Evolutionary conservation across 2,888 invertebrate genomes (phyloP).

Genomic region (Cantharis rufa): DNA sequence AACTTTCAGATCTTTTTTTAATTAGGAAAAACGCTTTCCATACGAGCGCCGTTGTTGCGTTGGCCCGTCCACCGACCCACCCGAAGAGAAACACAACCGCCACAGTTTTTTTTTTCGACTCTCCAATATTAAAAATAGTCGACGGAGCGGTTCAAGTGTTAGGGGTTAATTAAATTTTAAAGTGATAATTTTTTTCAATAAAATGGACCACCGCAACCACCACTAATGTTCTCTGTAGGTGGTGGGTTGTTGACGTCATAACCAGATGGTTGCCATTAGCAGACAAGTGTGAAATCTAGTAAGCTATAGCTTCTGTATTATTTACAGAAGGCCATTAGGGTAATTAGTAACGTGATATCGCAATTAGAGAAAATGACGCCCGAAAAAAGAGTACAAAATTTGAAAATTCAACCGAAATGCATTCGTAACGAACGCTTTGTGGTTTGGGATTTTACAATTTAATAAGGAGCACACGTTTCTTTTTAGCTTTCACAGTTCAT

Average conservation of each 20-base stretch:
- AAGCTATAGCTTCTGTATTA: constrained; percentile 34
- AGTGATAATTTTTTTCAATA: not conserved
- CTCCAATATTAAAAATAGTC: not conserved
- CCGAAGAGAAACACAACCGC: not conserved
- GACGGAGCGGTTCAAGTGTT: not conserved
- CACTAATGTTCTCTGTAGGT: constrained; percentile 35
- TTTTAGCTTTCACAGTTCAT: constrained; percentile 29
- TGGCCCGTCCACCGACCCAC: not conserved
- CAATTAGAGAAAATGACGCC: constrained; percentile 46
- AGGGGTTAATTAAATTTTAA: not conserved
- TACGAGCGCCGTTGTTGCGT: not conserved
- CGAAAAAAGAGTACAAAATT: constrained; percentile 31
- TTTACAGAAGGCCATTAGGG: constrained; percentile 45
- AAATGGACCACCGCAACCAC: constrained; percentile 27
- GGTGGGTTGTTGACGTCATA: constrained; percentile 24
- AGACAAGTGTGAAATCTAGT: constrained; percentile 37
- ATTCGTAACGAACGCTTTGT: constrained; percentile 36
- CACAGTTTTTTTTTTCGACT: not conserved
- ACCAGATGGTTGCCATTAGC: constrained; percentile 40
- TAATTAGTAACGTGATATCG: constrained; percentile 50
- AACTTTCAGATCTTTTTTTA: not conserved
- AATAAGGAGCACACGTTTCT: constrained; percentile 31
- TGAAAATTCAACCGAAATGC: constrained; percentile 27
- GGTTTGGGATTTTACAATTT: constrained; percentile 33
- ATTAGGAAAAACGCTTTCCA: not conserved